Percentiles rank a stretch among this genome's conserved stretches.
Conservation (phyloP, 2,113 vertebrate genomes). For the Paradoxurus hermaphroditus region DNA sequence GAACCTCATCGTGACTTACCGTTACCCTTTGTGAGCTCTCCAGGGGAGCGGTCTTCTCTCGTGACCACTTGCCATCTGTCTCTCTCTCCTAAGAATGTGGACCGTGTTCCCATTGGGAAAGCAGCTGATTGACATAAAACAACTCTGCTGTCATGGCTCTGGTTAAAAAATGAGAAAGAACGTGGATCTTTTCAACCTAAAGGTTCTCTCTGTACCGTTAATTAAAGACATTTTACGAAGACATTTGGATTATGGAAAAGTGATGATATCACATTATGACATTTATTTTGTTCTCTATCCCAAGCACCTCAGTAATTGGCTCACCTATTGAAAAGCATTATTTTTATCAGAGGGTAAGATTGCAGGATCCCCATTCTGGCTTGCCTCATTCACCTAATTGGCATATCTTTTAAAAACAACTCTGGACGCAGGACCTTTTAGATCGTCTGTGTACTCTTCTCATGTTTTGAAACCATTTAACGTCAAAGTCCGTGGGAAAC, state of each 20-base stretch:
- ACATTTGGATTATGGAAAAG: conserved; percentile 54
- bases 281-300: conserved; percentile 51
- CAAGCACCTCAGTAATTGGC: conserved; percentile 58
- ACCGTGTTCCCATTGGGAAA: neutral
- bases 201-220: conserved; percentile 61
- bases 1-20: conserved; percentile 13
- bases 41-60: neutral
- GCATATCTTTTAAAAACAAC: conserved; percentile 54
- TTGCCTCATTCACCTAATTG: conserved; percentile 52
- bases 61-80: neutral
- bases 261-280: conserved; percentile 31
- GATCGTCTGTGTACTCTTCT: neutral
- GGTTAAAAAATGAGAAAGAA: neutral
- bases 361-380: neutral
- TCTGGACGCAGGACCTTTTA: conserved; percentile 13
- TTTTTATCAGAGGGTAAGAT: conserved; percentile 16
- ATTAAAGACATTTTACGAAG: conserved; percentile 67
- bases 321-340: conserved; percentile 39
- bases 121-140: conserved; percentile 30
- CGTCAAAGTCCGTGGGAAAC: neutral
- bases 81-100: neutral
- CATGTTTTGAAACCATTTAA: neutral
- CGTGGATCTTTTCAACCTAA: conserved; percentile 57
- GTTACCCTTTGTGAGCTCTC: neutral
- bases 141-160: conserved; percentile 34